These are phyloP conservation scores for Napeogenes sylphis DNA, from an alignment of 2,888 invertebrate species.

Conservation along the genomic window DNA sequence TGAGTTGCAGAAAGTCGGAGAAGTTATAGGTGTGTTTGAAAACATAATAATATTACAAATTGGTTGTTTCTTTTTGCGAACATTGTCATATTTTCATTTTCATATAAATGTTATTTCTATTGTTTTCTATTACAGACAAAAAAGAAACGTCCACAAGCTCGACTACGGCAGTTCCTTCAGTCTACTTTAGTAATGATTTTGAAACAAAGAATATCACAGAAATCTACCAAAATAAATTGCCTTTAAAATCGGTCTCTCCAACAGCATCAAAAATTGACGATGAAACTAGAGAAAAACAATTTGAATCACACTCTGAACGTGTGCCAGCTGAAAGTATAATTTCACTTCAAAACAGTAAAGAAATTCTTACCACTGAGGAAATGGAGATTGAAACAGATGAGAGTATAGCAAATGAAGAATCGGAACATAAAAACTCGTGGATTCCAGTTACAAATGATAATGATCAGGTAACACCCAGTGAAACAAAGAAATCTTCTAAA, in stretches of 20 bases:
- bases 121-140: slow-evolving; percentile 66
- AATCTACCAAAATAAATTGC: slow-evolving; percentile 52
- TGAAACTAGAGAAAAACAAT: slow-evolving; percentile 37
- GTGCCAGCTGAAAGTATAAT: slow-evolving; percentile 59
- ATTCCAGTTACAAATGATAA: slow-evolving; percentile 44
- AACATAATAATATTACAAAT: background rate
- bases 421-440: slow-evolving; percentile 45
- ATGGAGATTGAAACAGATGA: slow-evolving; percentile 18
- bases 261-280: slow-evolving; percentile 39
- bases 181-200: slow-evolving; percentile 51
- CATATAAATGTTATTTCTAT: slow-evolving; percentile 6
- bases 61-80: background rate
- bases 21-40: slow-evolving; percentile 53
- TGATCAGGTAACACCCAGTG: slow-evolving; percentile 42
- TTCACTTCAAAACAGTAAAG: slow-evolving; percentile 50
- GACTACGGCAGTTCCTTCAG: slow-evolving; percentile 42
- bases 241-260: slow-evolving; percentile 48
- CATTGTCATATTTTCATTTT: slow-evolving; percentile 4
- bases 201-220: slow-evolving; percentile 53
- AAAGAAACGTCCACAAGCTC: slow-evolving; percentile 45
- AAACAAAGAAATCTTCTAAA: slow-evolving; percentile 36
- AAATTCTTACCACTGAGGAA: slow-evolving; percentile 43
- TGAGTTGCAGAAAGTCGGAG: slow-evolving; percentile 66
- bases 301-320: slow-evolving; percentile 54
- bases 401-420: slow-evolving; percentile 20